Evolutionary conservation across 1,140 invertebrate species (phyloP).

Genomic region (Uloborus diversus): DNA sequence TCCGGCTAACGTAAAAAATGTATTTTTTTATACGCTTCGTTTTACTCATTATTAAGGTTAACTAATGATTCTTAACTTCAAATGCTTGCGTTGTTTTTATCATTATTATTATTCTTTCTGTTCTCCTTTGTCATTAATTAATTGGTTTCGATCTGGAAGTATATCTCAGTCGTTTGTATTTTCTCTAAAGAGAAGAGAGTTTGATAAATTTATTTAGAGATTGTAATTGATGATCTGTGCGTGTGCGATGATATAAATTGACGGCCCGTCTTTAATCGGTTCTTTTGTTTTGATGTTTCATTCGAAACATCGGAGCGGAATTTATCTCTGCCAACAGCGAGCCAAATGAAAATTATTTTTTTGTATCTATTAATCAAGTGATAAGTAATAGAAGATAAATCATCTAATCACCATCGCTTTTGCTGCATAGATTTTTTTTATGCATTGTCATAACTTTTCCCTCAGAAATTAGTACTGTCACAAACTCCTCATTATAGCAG

Average conservation of each 20-base stretch:
- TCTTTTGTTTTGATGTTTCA: conserved; percentile 42
- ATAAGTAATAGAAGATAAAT: background rate
- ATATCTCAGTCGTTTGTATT: background rate
- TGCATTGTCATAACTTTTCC: background rate
- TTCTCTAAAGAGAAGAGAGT: background rate
- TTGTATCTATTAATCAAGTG: background rate
- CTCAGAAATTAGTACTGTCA: background rate
- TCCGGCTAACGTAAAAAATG: conserved; percentile 38
- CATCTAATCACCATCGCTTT: background rate
- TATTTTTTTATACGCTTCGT: conserved; percentile 9
- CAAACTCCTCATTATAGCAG: background rate
- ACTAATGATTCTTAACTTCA: conserved; percentile 53
- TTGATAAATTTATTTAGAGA: conserved; percentile 48
- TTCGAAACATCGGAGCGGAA: too few relatives aligned
- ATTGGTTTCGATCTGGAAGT: conserved; percentile 19
- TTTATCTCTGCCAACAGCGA: too few relatives aligned
- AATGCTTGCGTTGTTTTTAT: conserved; percentile 17
- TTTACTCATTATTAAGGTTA: conserved; percentile 52
- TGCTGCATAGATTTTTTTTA: background rate
- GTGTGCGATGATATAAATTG: conserved; percentile 14
- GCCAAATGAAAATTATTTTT: too few relatives aligned
- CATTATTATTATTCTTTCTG: too few relatives aligned
- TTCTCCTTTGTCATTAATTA: conserved; percentile 37
- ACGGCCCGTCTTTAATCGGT: background rate
- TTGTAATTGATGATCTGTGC: conserved; percentile 34